Conservation (phyloP, 2,113 vertebrate species). For the Poeciliopsis prolifica region DNA sequence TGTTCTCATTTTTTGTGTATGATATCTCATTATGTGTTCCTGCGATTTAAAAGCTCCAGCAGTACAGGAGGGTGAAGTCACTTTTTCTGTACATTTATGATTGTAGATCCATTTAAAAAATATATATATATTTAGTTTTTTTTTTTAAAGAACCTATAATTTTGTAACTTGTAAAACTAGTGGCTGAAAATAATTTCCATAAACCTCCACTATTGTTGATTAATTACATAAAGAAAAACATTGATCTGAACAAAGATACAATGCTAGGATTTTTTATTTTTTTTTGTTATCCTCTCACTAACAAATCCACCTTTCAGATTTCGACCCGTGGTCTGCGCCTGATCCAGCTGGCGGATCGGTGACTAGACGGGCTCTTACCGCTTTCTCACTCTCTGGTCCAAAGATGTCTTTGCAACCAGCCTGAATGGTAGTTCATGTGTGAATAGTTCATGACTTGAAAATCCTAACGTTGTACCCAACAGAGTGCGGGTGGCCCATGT, state of each 20-base stretch:
- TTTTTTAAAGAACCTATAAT: too few species aligned
- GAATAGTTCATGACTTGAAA: constrained; percentile 30
- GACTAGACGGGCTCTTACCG: constrained; percentile 59
- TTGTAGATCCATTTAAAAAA: background rate
- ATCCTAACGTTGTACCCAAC: constrained; percentile 84
- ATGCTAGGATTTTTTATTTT: background rate
- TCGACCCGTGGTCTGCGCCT: constrained; percentile 59
- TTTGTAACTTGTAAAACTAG: background rate
- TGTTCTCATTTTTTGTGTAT: background rate
- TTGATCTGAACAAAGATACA: constrained; percentile 11
- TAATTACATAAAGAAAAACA: background rate
- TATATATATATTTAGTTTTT: too few species aligned
- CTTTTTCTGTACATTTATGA: too few species aligned
- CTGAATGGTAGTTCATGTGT: constrained; percentile 38
- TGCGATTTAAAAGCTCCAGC: too few species aligned
- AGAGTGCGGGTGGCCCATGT: constrained; percentile 92
- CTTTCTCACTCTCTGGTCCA: constrained; percentile 46
- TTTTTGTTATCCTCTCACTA: constrained; percentile 52
- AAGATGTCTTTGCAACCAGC: constrained; percentile 44
- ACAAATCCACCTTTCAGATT: constrained; percentile 78
- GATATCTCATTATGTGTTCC: too few species aligned
- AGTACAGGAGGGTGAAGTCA: background rate
- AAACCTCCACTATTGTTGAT: background rate
- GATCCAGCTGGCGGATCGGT: constrained; percentile 58
- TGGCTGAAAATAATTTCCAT: background rate